Evolutionary conservation across 35 echinoderm and acorn worm species (phyloP).

Genomic region (Holothuria glaberrima): DNA sequence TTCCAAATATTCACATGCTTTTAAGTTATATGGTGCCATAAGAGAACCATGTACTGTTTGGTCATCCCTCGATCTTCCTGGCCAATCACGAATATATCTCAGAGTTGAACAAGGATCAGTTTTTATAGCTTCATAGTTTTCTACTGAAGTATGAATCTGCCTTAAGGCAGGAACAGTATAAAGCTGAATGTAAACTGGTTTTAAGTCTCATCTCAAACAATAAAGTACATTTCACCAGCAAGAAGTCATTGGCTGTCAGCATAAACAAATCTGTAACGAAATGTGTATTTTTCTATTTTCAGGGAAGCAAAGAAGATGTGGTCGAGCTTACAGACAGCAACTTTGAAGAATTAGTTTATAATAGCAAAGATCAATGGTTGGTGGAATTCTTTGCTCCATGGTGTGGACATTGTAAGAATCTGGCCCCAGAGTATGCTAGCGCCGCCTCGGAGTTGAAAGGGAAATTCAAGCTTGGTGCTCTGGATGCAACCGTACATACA

Average conservation of each 20-base stretch:
- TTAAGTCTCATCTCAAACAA: no score
- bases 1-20: no score
- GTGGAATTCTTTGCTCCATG: slow-evolving; percentile 99
- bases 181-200: no score
- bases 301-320: slow-evolving; percentile 73
- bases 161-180: no score
- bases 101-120: not conserved
- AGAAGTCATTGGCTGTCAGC: no score
- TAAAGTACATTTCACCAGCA: no score
- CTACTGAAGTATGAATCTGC: no score
- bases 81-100: no score
- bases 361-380: slow-evolving; percentile 80
- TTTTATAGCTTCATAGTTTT: no score
- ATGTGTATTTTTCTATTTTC: slow-evolving; percentile 6
- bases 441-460: slow-evolving; percentile 89
- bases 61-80: no score
- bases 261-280: not conserved
- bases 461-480: slow-evolving; percentile 88
- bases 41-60: no score
- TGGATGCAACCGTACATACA: slow-evolving; percentile 89
- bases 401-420: slow-evolving; percentile 93
- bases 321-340: slow-evolving; percentile 87
- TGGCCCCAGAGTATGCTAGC: slow-evolving; percentile 85
- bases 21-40: no score
- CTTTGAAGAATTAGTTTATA: slow-evolving; percentile 84